Percentiles rank a stretch among this genome's conserved stretches.
Conservation (phyloP, 2,888 invertebrate species). For the Corythucha ciliata region DNA sequence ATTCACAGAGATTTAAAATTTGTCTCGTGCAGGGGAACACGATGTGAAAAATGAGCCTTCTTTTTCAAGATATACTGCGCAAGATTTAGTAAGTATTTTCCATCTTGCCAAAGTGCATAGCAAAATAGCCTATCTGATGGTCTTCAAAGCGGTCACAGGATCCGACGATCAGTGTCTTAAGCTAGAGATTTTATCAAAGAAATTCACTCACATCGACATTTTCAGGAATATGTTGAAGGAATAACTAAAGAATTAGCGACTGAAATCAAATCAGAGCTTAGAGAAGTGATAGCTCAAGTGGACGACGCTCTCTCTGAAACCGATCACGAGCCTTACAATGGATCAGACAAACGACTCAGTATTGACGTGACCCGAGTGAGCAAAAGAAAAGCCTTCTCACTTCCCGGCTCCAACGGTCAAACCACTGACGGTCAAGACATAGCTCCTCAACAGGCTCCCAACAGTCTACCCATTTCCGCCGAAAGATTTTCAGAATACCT, state of each 20-base stretch:
- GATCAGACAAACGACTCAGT: constrained; percentile 20
- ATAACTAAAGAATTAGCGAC: constrained; percentile 69
- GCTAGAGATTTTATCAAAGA: too few species aligned
- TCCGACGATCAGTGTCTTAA: too few species aligned
- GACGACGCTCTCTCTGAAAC: constrained; percentile 55
- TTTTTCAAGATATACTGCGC: constrained; percentile 17
- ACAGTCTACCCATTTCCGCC: constrained; percentile 40
- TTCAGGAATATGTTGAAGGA: constrained; percentile 66
- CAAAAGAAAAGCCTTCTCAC: constrained; percentile 21
- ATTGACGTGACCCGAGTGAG: constrained; percentile 15
- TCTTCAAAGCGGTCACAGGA: too few species aligned
- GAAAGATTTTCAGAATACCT: constrained; percentile 67
- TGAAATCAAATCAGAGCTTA: constrained; percentile 71
- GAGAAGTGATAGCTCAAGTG: constrained; percentile 69
- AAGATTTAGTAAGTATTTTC: constrained; percentile 24
- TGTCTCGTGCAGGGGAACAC: constrained; percentile 15
- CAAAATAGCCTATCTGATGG: not conserved
- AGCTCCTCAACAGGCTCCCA: constrained; percentile 4
- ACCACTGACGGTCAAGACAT: too few species aligned
- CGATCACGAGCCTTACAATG: not conserved
- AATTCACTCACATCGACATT: constrained; percentile 37
- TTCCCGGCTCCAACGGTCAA: constrained; percentile 9
- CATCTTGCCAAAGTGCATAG: not conserved
- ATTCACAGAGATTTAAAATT: too few species aligned
- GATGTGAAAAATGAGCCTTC: constrained; percentile 11